Percentiles rank a stretch among this genome's conserved stretches.
Evolutionary conservation across 92 coral and sea anemone genomes (phyloP).

Genomic region (Parazoanthus darwini): DNA sequence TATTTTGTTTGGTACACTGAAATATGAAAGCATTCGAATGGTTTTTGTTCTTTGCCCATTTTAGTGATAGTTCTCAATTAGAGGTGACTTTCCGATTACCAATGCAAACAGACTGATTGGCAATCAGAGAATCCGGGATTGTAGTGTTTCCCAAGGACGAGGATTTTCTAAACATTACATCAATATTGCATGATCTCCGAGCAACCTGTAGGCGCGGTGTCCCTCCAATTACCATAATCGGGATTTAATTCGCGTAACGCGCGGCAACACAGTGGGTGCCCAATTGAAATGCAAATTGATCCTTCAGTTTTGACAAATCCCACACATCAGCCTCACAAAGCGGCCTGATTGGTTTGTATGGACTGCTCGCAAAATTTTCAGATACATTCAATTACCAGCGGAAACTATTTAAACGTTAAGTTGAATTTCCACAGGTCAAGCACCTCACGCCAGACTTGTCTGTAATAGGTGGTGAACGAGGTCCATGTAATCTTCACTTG

Average conservation of each 20-base stretch:
- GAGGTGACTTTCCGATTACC: background rate
- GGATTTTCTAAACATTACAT: conserved; percentile 37
- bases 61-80: background rate
- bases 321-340: background rate
- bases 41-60: background rate
- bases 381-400: conserved; percentile 28
- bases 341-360: conserved; percentile 27
- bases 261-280: background rate
- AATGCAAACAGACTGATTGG: background rate
- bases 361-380: conserved; percentile 22
- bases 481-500: background rate
- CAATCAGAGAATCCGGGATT: conserved; percentile 6
- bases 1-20: background rate
- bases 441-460: background rate
- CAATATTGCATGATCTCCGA: conserved; percentile 2
- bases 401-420: conserved; percentile 23
- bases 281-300: conserved; percentile 38
- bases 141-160: conserved; percentile 1
- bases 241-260: conserved; percentile 37
- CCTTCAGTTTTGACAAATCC: conserved; percentile 2
- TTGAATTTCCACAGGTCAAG: background rate
- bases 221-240: conserved; percentile 35
- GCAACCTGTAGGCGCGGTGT: conserved; percentile 22
- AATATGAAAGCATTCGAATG: background rate
- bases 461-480: background rate